A percentile compares a stretch with the other conserved stretches of the same genome.
Conservation (phyloP, 2,888 invertebrate genomes). For the Anarsia innoxiella region DNA sequence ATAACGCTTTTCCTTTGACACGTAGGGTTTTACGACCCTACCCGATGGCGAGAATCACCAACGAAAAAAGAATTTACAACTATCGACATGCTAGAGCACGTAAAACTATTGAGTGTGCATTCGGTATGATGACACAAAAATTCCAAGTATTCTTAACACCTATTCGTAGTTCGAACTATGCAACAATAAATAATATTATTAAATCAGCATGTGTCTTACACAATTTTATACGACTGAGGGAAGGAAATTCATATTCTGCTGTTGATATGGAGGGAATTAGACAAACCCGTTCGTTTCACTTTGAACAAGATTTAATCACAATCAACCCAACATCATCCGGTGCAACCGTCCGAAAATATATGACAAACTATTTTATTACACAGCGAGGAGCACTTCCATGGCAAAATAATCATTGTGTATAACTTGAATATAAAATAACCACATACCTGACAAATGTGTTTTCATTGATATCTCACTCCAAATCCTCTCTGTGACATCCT, state of each 20-base stretch:
- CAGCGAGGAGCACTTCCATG: slow-evolving; percentile 9
- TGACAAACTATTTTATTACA: slow-evolving; percentile 10
- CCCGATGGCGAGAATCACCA: too few species aligned
- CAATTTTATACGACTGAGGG: slow-evolving; percentile 4
- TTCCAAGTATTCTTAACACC: slow-evolving; percentile 13
- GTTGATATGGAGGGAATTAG: slow-evolving; percentile 7
- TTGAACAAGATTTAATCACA: slow-evolving; percentile 8
- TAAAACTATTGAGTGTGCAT: slow-evolving; percentile 17
- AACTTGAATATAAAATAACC: not conserved
- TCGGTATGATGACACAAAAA: slow-evolving; percentile 18
- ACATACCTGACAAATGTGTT: not conserved
- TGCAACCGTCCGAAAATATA: slow-evolving; percentile 10
- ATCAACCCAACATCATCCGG: slow-evolving; percentile 8
- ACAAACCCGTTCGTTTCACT: slow-evolving; percentile 7
- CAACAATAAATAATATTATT: slow-evolving; percentile 9
- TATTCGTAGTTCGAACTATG: slow-evolving; percentile 8
- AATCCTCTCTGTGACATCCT: not conserved
- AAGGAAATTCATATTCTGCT: slow-evolving; percentile 8
- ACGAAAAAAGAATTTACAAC: too few species aligned
- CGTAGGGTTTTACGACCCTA: too few species aligned
- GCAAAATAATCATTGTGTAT: slow-evolving; percentile 7
- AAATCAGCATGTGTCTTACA: slow-evolving; percentile 9
- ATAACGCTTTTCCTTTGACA: too few species aligned
- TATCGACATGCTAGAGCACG: too few species aligned
- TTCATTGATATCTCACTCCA: not conserved